Conservation (phyloP, 2,797 vertebrate species). For the Phalanger gymnotis region DNA sequence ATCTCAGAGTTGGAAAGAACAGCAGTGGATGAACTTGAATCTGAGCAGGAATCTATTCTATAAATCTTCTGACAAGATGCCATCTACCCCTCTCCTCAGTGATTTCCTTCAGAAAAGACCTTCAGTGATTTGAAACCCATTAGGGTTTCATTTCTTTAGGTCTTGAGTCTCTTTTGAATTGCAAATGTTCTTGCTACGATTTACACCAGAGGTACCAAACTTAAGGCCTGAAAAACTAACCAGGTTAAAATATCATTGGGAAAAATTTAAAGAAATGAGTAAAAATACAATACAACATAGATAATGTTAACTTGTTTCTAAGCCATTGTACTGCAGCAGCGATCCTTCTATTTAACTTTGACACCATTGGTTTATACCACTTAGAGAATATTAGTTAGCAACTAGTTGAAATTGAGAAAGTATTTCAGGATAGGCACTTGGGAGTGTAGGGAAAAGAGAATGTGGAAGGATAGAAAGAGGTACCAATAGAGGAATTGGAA, state of each 20-base stretch:
- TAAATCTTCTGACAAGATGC: background rate
- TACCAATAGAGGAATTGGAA: background rate
- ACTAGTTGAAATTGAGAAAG: background rate
- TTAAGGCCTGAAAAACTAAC: background rate
- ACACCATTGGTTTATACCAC: background rate
- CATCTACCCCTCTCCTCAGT: background rate
- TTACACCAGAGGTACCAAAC: background rate
- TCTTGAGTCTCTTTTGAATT: background rate
- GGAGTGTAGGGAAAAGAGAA: background rate
- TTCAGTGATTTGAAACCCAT: background rate
- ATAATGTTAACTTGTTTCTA: background rate
- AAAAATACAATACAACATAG: background rate
- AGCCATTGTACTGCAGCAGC: background rate
- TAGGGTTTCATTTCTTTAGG: slow-evolving; percentile 31
- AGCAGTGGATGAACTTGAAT: background rate
- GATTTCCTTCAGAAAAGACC: background rate
- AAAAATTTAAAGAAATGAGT: background rate
- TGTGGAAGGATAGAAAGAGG: background rate
- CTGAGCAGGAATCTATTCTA: background rate
- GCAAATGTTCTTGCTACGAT: background rate
- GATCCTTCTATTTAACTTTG: background rate
- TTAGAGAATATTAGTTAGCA: background rate
- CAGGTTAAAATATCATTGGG: background rate
- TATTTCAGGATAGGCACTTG: background rate
- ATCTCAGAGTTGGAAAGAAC: background rate